Conservation (phyloP, 2,888 invertebrate species). For the Crematogaster levior region DNA sequence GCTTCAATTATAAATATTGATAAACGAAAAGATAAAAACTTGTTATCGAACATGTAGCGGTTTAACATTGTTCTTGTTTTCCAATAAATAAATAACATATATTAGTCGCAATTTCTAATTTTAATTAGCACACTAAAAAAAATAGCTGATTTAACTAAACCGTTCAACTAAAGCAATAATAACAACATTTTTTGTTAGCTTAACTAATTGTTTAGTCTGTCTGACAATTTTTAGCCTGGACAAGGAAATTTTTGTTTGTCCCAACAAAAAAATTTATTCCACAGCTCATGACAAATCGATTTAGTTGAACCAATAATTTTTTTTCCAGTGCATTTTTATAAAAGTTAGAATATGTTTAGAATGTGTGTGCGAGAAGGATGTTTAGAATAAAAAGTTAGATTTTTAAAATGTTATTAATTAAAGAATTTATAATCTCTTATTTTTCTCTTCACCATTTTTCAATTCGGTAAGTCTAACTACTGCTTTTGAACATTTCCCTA, state of each 20-base stretch:
- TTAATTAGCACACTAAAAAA: neutral
- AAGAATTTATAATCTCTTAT: neutral
- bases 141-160: too few relatives aligned
- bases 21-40: neutral
- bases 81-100: neutral
- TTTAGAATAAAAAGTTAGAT: too few relatives aligned
- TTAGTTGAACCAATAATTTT: too few relatives aligned
- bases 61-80: neutral
- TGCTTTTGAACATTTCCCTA: neutral
- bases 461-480: neutral
- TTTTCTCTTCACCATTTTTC: constrained; percentile 6
- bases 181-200: too few relatives aligned
- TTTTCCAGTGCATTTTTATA: too few relatives aligned
- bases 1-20: neutral
- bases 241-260: too few relatives aligned
- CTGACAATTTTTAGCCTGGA: too few relatives aligned
- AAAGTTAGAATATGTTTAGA: neutral
- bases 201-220: too few relatives aligned
- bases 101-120: neutral
- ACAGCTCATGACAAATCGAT: too few relatives aligned
- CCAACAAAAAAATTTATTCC: too few relatives aligned
- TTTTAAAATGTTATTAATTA: neutral
- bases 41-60: neutral
- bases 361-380: too few relatives aligned
- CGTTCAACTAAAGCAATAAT: too few relatives aligned